Conservation (phyloP, 2,888 invertebrate species). For the Hyposoter dolosus region DNA sequence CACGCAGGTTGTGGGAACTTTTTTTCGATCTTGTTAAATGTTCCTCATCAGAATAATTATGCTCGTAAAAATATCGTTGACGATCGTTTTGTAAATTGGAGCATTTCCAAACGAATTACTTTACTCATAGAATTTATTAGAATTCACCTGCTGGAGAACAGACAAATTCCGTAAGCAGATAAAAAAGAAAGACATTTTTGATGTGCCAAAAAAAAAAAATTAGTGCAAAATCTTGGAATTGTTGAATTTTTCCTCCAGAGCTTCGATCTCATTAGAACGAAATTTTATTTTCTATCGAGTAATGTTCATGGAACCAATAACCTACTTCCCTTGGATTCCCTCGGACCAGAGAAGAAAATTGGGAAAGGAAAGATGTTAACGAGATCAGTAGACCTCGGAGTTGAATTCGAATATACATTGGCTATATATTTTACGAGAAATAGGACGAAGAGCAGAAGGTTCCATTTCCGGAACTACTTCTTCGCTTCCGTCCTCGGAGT, state of each 20-base stretch:
- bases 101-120: not conserved
- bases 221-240: not conserved
- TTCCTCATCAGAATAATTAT: not conserved
- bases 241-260: not conserved
- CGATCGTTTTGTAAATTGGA: not conserved
- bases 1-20: not conserved
- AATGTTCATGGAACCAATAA: conserved; percentile 40
- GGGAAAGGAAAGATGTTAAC: conserved; percentile 30
- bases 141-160: not conserved
- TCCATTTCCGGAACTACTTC: conserved; percentile 82
- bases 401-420: conserved; percentile 26
- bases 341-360: conserved; percentile 41
- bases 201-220: not conserved
- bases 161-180: not conserved
- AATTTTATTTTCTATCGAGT: conserved; percentile 7
- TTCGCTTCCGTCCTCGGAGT: conserved; percentile 71
- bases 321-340: conserved; percentile 43
- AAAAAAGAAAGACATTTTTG: too few relatives aligned
- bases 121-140: not conserved
- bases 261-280: not conserved
- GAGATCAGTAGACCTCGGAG: conserved; percentile 12
- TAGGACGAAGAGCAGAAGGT: conserved; percentile 70
- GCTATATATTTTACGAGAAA: conserved; percentile 12
- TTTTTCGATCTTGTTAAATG: not conserved
- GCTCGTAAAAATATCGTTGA: not conserved